A percentile compares a stretch with the other conserved stretches of the same genome.
Conservation (phyloP, 2,113 vertebrate species). For the Apodemus sylvaticus region DNA sequence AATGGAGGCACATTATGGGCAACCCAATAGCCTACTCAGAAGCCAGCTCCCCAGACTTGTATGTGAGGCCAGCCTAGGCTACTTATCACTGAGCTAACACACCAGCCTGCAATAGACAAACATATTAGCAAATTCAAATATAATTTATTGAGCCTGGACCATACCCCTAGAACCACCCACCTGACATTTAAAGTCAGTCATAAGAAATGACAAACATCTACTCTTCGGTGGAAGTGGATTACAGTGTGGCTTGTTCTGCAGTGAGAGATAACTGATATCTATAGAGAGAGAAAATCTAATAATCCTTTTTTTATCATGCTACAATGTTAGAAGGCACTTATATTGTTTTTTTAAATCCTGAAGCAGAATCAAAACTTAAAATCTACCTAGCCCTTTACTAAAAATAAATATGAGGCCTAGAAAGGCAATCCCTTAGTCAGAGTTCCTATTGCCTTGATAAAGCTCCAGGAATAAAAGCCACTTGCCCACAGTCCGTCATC, state of each 20-base stretch:
- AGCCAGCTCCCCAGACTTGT: background rate
- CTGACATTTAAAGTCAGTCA: background rate
- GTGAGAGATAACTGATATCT: background rate
- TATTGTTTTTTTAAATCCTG: background rate
- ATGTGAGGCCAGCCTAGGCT: background rate
- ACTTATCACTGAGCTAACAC: background rate
- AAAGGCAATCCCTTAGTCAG: background rate
- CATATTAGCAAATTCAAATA: background rate
- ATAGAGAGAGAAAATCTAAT: background rate
- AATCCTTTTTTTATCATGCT: background rate
- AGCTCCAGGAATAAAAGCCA: background rate
- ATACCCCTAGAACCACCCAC: background rate
- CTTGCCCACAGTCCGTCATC: background rate
- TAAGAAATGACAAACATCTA: background rate
- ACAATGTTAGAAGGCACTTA: background rate
- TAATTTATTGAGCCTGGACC: background rate
- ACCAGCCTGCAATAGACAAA: background rate
- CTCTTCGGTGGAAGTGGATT: constrained; percentile 12
- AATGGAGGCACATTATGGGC: background rate
- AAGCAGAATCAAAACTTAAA: background rate
- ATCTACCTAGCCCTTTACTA: background rate
- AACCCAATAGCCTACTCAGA: background rate
- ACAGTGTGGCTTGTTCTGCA: background rate
- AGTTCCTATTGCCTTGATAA: background rate
- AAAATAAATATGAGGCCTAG: constrained; percentile 5